Evolutionary conservation across 2,888 invertebrate species (phyloP).

Genomic region (Leptogaster cylindrica): DNA sequence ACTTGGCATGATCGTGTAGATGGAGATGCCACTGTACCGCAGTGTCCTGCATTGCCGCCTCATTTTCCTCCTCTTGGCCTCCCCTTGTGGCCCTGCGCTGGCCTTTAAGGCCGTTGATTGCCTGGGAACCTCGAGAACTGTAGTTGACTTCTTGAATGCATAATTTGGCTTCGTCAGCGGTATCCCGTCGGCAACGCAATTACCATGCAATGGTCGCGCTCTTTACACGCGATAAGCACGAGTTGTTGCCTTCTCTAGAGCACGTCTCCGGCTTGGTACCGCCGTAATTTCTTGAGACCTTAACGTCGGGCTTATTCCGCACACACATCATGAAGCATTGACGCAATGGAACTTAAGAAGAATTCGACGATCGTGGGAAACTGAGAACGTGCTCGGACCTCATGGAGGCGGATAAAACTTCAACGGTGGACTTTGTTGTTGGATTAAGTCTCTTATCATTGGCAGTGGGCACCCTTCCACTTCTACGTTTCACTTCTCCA

Average conservation of each 20-base stretch:
- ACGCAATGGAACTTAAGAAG: constrained; percentile 35
- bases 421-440: constrained; percentile 2
- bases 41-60: neutral
- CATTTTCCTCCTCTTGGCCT: too few relatives aligned
- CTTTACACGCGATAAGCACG: constrained; percentile 45
- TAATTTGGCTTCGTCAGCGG: constrained; percentile 34
- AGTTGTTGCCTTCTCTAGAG: constrained; percentile 31
- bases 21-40: constrained; percentile 2
- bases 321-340: constrained; percentile 9
- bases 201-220: constrained; percentile 38
- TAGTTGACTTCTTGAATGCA: constrained; percentile 36
- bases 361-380: constrained; percentile 35
- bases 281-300: neutral
- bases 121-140: constrained; percentile 23
- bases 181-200: constrained; percentile 37
- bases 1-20: neutral
- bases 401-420: constrained; percentile 33
- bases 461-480: neutral
- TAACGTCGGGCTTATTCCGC: constrained; percentile 25
- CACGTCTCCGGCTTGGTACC: neutral
- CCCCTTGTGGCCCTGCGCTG: neutral
- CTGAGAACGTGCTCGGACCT: constrained; percentile 39
- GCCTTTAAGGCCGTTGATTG: constrained; percentile 40
- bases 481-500: neutral
- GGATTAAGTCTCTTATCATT: neutral